phyloP scores from a whole-genome alignment of 2,113 vertebrate species.

The Toxotes chatareus region DNA sequence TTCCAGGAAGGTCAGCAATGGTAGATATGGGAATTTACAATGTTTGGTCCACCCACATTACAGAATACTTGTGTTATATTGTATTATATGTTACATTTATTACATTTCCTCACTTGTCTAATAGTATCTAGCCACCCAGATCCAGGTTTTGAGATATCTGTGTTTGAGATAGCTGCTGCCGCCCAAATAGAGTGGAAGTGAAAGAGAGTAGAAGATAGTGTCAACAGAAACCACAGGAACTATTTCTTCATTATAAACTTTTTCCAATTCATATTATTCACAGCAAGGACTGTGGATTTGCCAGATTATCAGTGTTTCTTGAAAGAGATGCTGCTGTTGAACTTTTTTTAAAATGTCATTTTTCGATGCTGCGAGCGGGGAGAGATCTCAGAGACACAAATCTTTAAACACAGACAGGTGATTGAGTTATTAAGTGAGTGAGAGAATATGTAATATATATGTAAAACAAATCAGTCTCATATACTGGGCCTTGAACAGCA shows the following conservation, averaged over 20 bases:
- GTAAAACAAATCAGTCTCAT: not conserved
- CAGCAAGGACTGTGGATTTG: not conserved
- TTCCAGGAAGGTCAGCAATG: not conserved
- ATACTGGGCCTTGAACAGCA: not conserved
- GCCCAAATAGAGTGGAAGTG: not conserved
- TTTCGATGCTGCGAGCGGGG: not conserved
- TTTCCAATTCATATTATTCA: not conserved
- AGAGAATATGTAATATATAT: not conserved
- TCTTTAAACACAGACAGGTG: not conserved
- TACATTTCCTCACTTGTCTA: not conserved
- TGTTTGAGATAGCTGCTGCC: not conserved
- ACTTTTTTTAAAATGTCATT: not conserved
- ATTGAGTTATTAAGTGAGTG: not conserved
- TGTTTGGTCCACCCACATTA: not conserved
- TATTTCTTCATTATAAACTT: not conserved
- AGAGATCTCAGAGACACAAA: not conserved
- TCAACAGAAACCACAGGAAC: not conserved
- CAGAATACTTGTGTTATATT: not conserved
- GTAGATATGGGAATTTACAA: not conserved
- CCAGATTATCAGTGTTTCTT: not conserved
- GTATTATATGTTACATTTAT: not conserved
- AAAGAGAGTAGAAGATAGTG: not conserved
- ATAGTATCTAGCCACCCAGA: not conserved
- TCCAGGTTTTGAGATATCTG: not conserved
- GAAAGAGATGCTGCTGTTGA: not conserved